Base-by-base conservation (phyloP, 2,888 invertebrate species). In the Limnephilus auricula region DNA sequence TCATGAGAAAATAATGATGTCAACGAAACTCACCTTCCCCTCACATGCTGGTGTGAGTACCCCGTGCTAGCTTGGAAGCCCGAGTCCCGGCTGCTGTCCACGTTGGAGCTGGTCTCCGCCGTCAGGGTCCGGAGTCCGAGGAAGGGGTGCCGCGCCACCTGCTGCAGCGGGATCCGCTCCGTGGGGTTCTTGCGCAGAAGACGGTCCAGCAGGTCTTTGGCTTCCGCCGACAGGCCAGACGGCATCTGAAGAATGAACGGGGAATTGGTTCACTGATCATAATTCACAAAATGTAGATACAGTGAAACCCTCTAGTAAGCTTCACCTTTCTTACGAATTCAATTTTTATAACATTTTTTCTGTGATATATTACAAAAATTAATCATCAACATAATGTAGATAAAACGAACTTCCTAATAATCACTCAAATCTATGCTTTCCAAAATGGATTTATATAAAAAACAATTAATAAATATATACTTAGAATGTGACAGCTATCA, bases 161-260 rank as follows among this genome's bases (percentile, higher is more conserved):
- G 97, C 89, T 97, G 96, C 88, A 99, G 95, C 88, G 96, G 96
- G 92, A 99, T 97, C 93, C 99, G 96, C 93, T 99, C 98, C 90
- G 96, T 97, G 0, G 99, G 99, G 95, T 99, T 98, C 94, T 99
- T 99, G 94, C 98, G 97, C 32, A 99, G 95, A 90, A 99, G 96
- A 92, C 97, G 96, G 93, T 97, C 97, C 91, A 99, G 97, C 90
- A 99, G 96, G 95, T 99, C 98, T 94, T 97, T 97, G 0, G 99
- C 99, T 95, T 98, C 98, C 9, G 96, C 94, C 0, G 99, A 98
- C 82, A 99, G 94, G 94, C 98, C 96, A 80, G 95, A 94, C 0
- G 99, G 99, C 94, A 98, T 96, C 94, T 97, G 45, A 31, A 12
- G 25, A n/a, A 65, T 65, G n/a, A 25, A 65, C 9, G n/a, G 2